Conservation (phyloP, 2,113 vertebrate species). For the Chamaea fasciata region DNA sequence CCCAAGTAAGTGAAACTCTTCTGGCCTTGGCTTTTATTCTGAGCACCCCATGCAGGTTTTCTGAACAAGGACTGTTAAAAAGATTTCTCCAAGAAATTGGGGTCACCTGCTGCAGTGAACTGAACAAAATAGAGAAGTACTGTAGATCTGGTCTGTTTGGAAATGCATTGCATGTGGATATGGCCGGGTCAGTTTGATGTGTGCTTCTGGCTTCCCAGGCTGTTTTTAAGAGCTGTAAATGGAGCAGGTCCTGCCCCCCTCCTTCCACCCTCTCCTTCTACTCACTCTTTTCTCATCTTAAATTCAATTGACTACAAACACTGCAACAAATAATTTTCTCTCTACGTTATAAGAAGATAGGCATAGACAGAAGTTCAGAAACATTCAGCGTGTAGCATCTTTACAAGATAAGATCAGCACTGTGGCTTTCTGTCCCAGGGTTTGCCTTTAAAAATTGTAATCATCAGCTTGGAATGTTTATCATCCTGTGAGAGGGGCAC, state of each 20-base stretch:
- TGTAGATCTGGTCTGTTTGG: conserved; percentile 33
- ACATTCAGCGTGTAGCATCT: background rate
- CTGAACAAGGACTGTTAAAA: conserved; percentile 52
- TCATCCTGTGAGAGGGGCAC: background rate
- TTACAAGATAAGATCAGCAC: background rate
- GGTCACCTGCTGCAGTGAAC: conserved; percentile 40
- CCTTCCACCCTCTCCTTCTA: background rate
- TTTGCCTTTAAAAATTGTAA: conserved; percentile 32
- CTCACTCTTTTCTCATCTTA: conserved; percentile 32
- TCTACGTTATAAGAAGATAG: background rate
- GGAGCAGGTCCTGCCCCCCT: background rate
- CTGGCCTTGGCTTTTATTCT: conserved; percentile 11
- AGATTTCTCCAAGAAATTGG: conserved; percentile 43
- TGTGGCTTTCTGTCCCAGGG: background rate
- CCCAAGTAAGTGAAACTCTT: background rate
- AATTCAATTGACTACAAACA: conserved; percentile 43
- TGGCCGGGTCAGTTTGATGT: conserved; percentile 1
- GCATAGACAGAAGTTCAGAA: background rate
- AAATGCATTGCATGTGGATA: conserved; percentile 9
- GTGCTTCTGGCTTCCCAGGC: background rate
- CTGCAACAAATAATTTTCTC: conserved; percentile 41
- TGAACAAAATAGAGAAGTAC: conserved; percentile 50
- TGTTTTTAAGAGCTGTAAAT: conserved; percentile 59
- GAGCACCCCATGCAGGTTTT: conserved; percentile 14
- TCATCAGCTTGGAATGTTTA: background rate